phyloP scores from a whole-genome alignment of 2,113 vertebrate genomes.

The Ellobius talpinus region DNA sequence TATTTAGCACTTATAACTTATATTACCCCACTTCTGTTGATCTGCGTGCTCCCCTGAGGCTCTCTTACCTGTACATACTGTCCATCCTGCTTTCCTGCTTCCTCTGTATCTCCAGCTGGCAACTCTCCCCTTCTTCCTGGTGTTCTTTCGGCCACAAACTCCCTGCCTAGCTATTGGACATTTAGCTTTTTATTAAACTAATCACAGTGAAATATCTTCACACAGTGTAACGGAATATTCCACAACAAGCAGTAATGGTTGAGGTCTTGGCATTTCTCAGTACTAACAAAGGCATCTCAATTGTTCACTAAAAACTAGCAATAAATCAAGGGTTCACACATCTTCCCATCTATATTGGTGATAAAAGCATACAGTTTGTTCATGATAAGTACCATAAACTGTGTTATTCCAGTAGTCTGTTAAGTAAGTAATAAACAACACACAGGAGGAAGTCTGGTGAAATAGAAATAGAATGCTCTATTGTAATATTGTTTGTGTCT shows the following conservation, averaged over 20 bases:
- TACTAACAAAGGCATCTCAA: not conserved
- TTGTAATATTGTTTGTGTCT: constrained; percentile 28
- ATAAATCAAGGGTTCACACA: not conserved
- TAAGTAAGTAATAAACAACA: constrained; percentile 16
- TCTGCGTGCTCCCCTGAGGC: not conserved
- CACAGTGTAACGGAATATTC: not conserved
- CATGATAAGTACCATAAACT: not conserved
- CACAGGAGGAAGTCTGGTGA: not conserved
- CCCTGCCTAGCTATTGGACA: not conserved
- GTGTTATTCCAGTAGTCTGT: constrained; percentile 9
- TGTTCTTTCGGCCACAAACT: not conserved
- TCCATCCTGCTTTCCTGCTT: not conserved
- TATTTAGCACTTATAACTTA: not conserved
- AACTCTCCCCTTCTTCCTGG: not conserved
- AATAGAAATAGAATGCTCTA: not conserved
- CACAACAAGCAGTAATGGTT: not conserved
- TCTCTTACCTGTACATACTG: not conserved
- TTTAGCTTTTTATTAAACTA: not conserved
- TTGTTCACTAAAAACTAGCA: not conserved
- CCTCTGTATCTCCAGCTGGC: not conserved
- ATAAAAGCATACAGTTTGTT: constrained; percentile 54
- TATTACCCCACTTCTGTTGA: not conserved
- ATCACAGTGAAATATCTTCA: not conserved
- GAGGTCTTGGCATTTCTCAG: not conserved
- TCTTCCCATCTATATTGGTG: not conserved